Evolutionary conservation across 2,888 invertebrate genomes (phyloP).

Genomic region (Yponomeuta plumbellus): DNA sequence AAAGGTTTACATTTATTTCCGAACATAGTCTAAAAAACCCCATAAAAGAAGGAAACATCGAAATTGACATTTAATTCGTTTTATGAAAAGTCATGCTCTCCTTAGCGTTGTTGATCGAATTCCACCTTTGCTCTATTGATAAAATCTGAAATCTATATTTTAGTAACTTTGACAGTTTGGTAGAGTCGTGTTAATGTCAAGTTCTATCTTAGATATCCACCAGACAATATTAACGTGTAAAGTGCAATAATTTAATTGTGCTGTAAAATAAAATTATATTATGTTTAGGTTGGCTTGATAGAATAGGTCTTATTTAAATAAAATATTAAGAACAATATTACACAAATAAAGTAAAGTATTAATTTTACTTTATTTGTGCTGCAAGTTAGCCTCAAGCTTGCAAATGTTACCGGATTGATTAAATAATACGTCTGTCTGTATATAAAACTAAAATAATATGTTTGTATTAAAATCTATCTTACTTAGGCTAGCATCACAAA

Average conservation of each 20-base stretch:
- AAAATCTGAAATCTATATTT: too few species aligned
- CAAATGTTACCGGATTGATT: background rate
- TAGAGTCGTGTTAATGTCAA: background rate
- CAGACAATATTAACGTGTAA: constrained; percentile 46
- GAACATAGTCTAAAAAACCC: too few species aligned
- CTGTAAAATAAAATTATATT: constrained; percentile 33
- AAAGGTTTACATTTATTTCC: too few species aligned
- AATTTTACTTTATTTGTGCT: too few species aligned
- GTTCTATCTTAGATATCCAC: constrained; percentile 15
- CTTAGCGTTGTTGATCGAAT: background rate
- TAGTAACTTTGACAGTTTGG: background rate
- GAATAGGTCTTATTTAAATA: too few species aligned
- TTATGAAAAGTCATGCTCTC: background rate
- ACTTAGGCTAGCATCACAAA: background rate
- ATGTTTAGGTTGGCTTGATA: background rate
- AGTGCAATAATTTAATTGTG: constrained; percentile 54
- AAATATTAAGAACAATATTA: too few species aligned
- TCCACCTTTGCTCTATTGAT: too few species aligned
- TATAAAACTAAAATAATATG: background rate
- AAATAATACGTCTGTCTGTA: background rate
- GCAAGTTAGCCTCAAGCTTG: background rate
- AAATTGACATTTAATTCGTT: too few species aligned
- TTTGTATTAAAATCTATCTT: background rate
- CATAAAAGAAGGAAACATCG: too few species aligned
- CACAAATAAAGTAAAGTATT: too few species aligned